Evolutionary conservation across 2,797 vertebrate genomes (phyloP), one percentile per base, ranked within the genome.

Genomic region (Sus cebifrons): DNA sequence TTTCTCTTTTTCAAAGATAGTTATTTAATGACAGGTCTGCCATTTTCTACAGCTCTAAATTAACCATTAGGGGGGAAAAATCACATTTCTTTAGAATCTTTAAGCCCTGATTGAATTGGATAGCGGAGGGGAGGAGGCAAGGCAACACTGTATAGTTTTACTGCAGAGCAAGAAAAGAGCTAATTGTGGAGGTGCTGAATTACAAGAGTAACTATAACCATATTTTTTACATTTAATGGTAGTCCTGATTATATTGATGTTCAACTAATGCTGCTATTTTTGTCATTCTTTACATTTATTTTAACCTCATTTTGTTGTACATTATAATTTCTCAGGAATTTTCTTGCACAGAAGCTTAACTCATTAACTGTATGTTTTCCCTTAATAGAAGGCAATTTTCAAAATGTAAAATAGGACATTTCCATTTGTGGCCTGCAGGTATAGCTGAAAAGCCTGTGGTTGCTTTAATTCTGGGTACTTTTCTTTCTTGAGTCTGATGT

Each of bases 371-470:
- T 90, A 91, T 70, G 49, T 91, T 60, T 67, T 95, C 29, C 73
- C 88, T 97, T 95, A 56, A 95, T 1, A 2, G 73, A 96, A 96
- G 27, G 92, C 85, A 93, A 44, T 52, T 54, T 91, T 97, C 86
- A 96, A 90, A 82, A 68, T 60, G 32, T 64, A 74, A 73, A 87
- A n/a, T 32, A 95, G 25, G 58, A 60, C 75, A 25, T 95, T 86
- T 81, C 68, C 75, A 65, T 82, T 70, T 64, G 74, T 75, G 40
- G 60, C 60, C 68, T 84, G 67, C 54, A 95, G 82, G 40, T 85
- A 15, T 65, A 64, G 36, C 29, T 90, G 81, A 67, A 86, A 93
- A 93, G 62, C 68, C 86, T 77, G 60, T 93, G 86, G 40, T 82
- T 81, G 54, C 70, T 93, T 81, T 79, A 49, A 60, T 77, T 86